Evolutionary conservation across 1,140 invertebrate genomes (phyloP), one percentile per base, ranked within the genome.

Genomic region (Nautilus pompilius): DNA sequence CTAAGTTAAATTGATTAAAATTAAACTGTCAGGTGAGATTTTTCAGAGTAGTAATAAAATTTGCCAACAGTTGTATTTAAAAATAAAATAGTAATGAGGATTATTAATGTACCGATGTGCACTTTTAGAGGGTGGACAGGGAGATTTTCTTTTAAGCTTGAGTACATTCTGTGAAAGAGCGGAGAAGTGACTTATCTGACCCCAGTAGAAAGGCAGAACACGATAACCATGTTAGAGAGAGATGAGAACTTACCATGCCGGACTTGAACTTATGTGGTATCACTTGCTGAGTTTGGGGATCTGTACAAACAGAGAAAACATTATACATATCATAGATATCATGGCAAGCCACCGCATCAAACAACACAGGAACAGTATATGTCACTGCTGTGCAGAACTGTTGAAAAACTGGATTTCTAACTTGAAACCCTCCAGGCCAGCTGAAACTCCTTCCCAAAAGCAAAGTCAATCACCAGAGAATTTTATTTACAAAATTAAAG

Each of bases 211-310:
- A 56, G 22, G 26, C 32, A 36, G n/a, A n/a, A 34, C 6, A 36
- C 3, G 24, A 57, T 5, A 33, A 33, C 28, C 33, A 20, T 32
- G 24, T 13, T 28, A 36, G 24, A 57, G 62, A 53, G 26, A 58
- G 65, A 68, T 26, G 58, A 33, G 65, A 60, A 88, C 92, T 92
- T 87, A 96, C 96, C 96, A 99, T 96, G 76, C 92, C 90, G 54
- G 97, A 99, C 86, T 95, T 96, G 85, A 97, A 99, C 86, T 93
- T 95, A 80, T 96, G 88, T 83, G 96, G 93, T 76, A 95, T 91
- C 69, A 99, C 89, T 87, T 98, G 92, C 75, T 93, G 89, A 74
- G 92, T 96, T 88, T 98, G 97, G 68, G 95, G 93, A 92, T 99
- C 96, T 99, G 87, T 56, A 91, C 90, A 72, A 70, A 54, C 63